Percentiles rank a stretch among this genome's conserved stretches.
phyloP scores from a whole-genome alignment of 2,888 invertebrate species.

The Drosophila fungiperda region DNA sequence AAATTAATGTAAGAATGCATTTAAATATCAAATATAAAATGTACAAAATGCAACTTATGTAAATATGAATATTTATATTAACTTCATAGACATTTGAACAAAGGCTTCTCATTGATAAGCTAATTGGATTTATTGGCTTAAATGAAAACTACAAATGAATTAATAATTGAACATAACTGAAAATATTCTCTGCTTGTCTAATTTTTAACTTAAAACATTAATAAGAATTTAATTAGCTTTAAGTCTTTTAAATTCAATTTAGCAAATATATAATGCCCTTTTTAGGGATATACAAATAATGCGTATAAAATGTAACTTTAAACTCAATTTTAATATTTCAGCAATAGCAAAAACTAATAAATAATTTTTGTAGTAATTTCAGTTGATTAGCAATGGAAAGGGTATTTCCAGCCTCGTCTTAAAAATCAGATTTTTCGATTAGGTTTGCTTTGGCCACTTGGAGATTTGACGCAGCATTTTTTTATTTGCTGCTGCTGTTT shows the following conservation, averaged over 20 bases:
- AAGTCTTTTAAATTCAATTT: background rate
- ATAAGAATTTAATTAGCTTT: background rate
- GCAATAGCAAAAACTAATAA: background rate
- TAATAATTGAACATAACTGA: background rate
- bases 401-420: constrained; percentile 20
- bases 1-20: background rate
- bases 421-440: background rate
- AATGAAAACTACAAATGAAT: background rate
- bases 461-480: constrained; percentile 37
- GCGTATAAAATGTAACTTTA: background rate
- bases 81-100: background rate
- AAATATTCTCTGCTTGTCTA: background rate
- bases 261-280: background rate
- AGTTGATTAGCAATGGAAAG: background rate
- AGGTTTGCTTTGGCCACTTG: constrained; percentile 45
- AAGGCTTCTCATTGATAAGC: background rate
- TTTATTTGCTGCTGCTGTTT: constrained; percentile 6
- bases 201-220: background rate
- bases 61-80: background rate
- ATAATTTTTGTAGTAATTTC: background rate
- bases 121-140: background rate
- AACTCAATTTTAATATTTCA: background rate
- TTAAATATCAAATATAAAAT: background rate
- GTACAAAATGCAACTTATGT: background rate
- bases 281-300: background rate